Evolutionary conservation across 2,797 vertebrate genomes (phyloP), one percentile per base, ranked within the genome.

Genomic region (Dromococcyx pavoninus): DNA sequence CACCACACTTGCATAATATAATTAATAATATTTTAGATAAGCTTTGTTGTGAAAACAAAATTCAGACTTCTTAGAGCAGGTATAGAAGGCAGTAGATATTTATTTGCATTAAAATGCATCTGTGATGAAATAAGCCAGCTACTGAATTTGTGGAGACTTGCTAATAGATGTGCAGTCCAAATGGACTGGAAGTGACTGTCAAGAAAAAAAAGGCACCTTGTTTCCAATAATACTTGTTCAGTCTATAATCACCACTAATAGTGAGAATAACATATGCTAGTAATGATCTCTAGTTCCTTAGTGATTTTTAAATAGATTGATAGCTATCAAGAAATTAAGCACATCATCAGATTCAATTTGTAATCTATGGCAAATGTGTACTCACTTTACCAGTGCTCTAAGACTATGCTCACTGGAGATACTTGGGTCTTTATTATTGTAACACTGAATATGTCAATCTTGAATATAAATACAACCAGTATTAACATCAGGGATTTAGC

Each of bases 401-500:
- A 92, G 37, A 33, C 22, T 56, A 7, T 24, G 53, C n/a, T 88
- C 16, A 65, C 25, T 69, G 32, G n/a, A 48, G n/a, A 7, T 61
- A 44, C 6, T 11, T 84, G 35, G 5, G 9, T 66, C 33, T 64
- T 62, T n/a, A 73, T 60, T 92, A 87, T 37, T 69, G 28, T 33
- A 64, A 57, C 37, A 41, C 25, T 83, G 73, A 64, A 83, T 27
- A 54, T 83, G 7, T 78, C 37, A 88, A 1, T 71, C 48, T 80
- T 65, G 44, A 76, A 87, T 72, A 25, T 74, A 83, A 53, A 56
- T 32, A 30, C 37, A 87, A 67, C 28, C 46, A 77, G 27, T 64
- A 81, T 64, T 77, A 88, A 81, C 73, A 93, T 61, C 83, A 88
- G 80, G 48, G 62, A 86, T 76, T 94, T 94, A 95, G 97, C 96